A percentile compares a stretch with the other conserved stretches of the same genome.
Conservation (phyloP, 2,888 invertebrate genomes). For the Drosophila dives region DNA sequence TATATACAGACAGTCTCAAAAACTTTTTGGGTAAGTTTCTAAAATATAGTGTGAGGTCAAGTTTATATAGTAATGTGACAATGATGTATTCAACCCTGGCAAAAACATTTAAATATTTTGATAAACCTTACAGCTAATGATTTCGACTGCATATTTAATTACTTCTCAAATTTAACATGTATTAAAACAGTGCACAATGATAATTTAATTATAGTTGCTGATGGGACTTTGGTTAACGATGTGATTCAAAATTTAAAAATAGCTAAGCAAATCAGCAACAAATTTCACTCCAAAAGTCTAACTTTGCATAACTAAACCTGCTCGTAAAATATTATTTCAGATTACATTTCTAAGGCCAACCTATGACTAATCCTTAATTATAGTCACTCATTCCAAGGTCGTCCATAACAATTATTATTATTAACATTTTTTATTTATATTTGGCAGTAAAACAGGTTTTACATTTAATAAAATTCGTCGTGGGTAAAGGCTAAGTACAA, state of each 20-base stretch:
- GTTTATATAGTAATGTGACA: neutral
- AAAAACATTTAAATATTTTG: neutral
- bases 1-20: neutral
- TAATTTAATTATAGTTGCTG: neutral
- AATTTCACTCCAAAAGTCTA: neutral
- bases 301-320: neutral
- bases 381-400: slow-evolving; percentile 40
- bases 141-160: neutral
- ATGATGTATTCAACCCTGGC: neutral
- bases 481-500: slow-evolving; percentile 22
- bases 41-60: neutral
- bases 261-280: neutral
- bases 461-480: slow-evolving; percentile 18
- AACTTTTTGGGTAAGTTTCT: slow-evolving; percentile 43
- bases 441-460: slow-evolving; percentile 30
- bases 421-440: neutral
- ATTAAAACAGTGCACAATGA: neutral
- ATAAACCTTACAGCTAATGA: neutral
- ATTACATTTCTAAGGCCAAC: neutral
- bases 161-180: neutral
- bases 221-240: neutral
- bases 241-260: neutral
- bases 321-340: neutral
- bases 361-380: slow-evolving; percentile 36
- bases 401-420: neutral